These are phyloP conservation scores for Aythya baeri DNA, from an alignment of 2,113 vertebrate genomes.

Conservation along the genomic window DNA sequence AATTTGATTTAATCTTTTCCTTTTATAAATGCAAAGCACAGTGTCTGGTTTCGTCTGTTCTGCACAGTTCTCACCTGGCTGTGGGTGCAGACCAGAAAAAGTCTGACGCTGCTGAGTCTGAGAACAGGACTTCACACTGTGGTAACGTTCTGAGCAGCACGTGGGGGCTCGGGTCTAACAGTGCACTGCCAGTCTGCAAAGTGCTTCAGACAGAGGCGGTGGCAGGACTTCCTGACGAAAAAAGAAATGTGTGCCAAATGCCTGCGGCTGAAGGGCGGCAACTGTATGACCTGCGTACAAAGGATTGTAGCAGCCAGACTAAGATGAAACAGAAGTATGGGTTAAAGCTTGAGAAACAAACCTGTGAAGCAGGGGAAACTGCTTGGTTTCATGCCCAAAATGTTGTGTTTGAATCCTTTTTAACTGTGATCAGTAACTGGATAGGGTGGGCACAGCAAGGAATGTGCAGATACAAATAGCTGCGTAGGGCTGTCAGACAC, in stretches of 20 bases:
- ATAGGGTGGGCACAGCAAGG: neutral
- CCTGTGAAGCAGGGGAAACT: conserved; percentile 1
- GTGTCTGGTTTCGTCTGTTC: neutral
- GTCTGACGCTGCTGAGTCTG: rapidly evolving
- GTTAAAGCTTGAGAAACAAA: conserved; percentile 53
- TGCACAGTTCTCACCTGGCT: neutral
- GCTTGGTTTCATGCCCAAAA: neutral
- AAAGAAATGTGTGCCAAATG: neutral
- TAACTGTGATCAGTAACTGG: conserved; percentile 5
- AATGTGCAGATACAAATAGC: rapidly evolving
- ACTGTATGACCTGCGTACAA: conserved; percentile 33
- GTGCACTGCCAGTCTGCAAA: neutral
- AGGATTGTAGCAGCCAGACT: conserved; percentile 49
- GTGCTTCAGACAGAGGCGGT: neutral
- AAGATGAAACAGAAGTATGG: conserved; percentile 32
- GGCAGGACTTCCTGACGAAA: neutral
- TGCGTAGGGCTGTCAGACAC: neutral
- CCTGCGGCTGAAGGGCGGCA: conserved; percentile 27
- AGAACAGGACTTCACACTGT: neutral
- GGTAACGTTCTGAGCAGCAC: neutral
- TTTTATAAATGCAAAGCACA: rapidly evolving
- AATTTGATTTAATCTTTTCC: neutral
- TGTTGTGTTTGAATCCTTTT: neutral
- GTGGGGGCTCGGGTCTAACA: neutral
- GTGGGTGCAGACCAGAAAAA: neutral